These are phyloP conservation scores for Carettochelys insculpta DNA, from an alignment of 2,113 vertebrate genomes.

Conservation along the genomic window DNA sequence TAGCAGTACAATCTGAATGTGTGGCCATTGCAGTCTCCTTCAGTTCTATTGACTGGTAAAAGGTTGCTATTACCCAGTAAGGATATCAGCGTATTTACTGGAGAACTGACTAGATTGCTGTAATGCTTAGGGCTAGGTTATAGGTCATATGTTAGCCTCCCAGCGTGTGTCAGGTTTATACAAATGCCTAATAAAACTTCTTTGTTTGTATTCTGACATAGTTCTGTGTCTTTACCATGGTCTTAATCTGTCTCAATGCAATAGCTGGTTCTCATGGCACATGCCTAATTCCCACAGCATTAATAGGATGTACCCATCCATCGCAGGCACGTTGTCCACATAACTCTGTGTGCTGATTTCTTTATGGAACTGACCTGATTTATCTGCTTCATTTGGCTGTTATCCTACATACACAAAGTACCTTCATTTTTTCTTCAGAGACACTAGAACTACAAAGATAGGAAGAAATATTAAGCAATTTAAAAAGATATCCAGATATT, in stretches of 20 bases:
- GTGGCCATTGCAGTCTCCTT: not conserved
- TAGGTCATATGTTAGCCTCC: not conserved
- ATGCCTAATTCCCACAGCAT: not conserved
- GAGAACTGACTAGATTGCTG: not conserved
- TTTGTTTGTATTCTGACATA: not conserved
- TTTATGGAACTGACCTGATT: not conserved
- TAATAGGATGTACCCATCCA: not conserved
- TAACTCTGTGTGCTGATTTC: not conserved
- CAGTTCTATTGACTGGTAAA: not conserved
- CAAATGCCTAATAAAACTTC: slow-evolving; percentile 50
- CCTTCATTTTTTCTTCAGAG: not conserved
- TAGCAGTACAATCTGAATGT: not conserved
- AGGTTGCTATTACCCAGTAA: accelerated
- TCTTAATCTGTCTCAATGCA: not conserved
- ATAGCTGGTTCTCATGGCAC: accelerated
- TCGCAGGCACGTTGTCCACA: not conserved
- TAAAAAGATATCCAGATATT: not conserved
- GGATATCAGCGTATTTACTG: not conserved
- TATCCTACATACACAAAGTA: not conserved
- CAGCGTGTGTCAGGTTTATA: slow-evolving; percentile 19
- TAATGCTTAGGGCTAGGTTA: not conserved
- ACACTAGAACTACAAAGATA: not conserved
- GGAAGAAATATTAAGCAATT: not conserved
- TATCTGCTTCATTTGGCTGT: not conserved
- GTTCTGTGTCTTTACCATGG: not conserved